Base-by-base conservation (phyloP, 2,888 invertebrate genomes). In the Pandemis heparana region DNA sequence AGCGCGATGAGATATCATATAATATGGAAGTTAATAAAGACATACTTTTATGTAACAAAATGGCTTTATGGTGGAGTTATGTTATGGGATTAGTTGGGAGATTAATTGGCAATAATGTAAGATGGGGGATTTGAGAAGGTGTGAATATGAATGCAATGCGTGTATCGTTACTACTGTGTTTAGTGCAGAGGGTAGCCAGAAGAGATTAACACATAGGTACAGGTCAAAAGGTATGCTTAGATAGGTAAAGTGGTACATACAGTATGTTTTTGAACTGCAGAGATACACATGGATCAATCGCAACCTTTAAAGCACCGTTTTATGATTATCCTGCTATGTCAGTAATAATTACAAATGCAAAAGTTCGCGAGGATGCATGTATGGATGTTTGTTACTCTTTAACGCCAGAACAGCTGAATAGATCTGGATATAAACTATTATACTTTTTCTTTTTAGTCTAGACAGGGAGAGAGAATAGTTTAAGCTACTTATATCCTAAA, bases 21-120 rank as follows among this genome's bases (percentile, higher is more conserved):
- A 83, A 88, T 85, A 89, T 86, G 80, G 81, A 84, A 87, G 85
- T 90, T 89, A 89, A 90, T 90, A 89, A 89, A 88, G 89, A 85
- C 87, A 83, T 82, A 69, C 82, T 78, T 82, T 79, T 76, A 79
- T 78, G 83, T 83, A 89, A 90, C 90, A 89, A 90, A 90, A 87
- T 84, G 86, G 78, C 81, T 84, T 85, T 83, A 81, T 82, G 81
- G 80, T 81, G 78, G 84, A 86, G 81, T 89, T 88, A 90, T 86
- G 85, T 79, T 77, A 75, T 73, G 68, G 73, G 73, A 73, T 73
- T 73, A 73, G 68, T 73, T 48, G n/a, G 71, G 66, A 66, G 65
- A 75, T 70, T 70, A 71, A 70, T 74, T 70, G 70, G 61, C 65
- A 71, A 70, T 74, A 70, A 66, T 71, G 51, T 60, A 46, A 38